Evolutionary conservation across 2,888 invertebrate genomes (phyloP), one percentile per base, ranked within the genome.

Genomic region (Caenorhabditis afra): DNA sequence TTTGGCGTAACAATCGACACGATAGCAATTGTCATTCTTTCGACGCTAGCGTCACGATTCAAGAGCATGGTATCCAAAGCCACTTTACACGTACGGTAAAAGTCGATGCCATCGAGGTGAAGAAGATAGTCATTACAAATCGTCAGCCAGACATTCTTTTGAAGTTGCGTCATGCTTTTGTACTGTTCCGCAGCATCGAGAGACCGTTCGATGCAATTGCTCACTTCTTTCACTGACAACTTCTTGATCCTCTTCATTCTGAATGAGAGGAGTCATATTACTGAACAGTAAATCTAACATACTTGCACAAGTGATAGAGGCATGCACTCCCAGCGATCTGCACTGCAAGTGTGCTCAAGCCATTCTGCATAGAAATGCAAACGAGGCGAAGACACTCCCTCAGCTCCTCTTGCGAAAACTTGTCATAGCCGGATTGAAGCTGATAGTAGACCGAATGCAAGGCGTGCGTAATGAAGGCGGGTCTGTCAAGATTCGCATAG

Each of bases 11-110:
- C 91, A 81, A 94, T 94, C 76, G 94, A 94, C 87, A 94, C 94
- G 79, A 94, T 94, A 0, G 94, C 94, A n/a, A 94, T 94, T 22
- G 94, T 94, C 94, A 94, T 94, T 66, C 94, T 62, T 16, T 84
- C 82, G 8, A 86, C 85, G 49, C 82, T 81, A 11, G 84, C 67
- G 45, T 86, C 85, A 23, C 82, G 66, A 59, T 85, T 84, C 22
- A 65, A 58, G 8, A 87, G 79, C 70, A 94, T 91, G 82, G 94
- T 93, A 85, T 94, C 94, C 92, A 94, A 92, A 20, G 94, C 94
- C 62, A 94, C 91, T 87, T 92, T 92, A 29, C 94, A 94, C 89
- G 94, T 94, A 66, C 93, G 92, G 87, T 92, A 93, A 87, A 93
- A 92, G 85, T 93, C 93, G 90, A 84, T 73, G 0, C 79, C 81